Percentiles rank a stretch among this genome's conserved stretches.
These are phyloP conservation scores for Melanophora roralis DNA, from an alignment of 2,888 invertebrate species.

Conservation along the genomic window DNA sequence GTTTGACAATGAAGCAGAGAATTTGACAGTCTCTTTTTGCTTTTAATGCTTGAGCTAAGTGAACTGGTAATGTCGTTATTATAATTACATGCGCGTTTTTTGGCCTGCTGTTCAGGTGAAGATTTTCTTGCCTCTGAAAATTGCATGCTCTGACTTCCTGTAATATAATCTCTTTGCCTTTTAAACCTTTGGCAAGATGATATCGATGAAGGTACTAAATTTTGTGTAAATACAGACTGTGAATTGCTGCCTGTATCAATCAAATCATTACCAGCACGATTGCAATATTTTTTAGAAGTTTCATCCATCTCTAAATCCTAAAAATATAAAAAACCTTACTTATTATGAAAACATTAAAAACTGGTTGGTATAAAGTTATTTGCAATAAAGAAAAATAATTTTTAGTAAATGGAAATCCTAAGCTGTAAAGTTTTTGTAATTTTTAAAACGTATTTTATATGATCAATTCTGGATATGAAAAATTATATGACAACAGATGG, in stretches of 20 bases:
- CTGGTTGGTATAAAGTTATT: too few species aligned
- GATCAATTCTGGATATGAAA: too few species aligned
- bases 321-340: too few species aligned
- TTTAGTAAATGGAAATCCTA: too few species aligned
- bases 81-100: slow-evolving; percentile 72
- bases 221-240: background rate
- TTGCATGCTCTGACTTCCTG: slow-evolving; percentile 36
- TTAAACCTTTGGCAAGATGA: slow-evolving; percentile 65
- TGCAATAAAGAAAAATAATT: background rate
- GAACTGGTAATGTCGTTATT: slow-evolving; percentile 76
- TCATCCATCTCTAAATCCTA: slow-evolving; percentile 70
- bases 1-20: slow-evolving; percentile 21
- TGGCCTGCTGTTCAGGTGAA: slow-evolving; percentile 74
- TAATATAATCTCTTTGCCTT: slow-evolving; percentile 70
- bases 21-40: slow-evolving; percentile 62
- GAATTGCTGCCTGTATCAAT: slow-evolving; percentile 55
- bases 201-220: background rate
- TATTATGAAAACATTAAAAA: too few species aligned
- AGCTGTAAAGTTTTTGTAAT: too few species aligned
- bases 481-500: too few species aligned
- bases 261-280: slow-evolving; percentile 65
- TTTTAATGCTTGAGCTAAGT: slow-evolving; percentile 74
- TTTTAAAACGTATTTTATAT: too few species aligned
- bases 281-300: slow-evolving; percentile 73
- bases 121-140: slow-evolving; percentile 29